phyloP scores from a whole-genome alignment of 1,140 invertebrate genomes.

The Drosophila lini region DNA sequence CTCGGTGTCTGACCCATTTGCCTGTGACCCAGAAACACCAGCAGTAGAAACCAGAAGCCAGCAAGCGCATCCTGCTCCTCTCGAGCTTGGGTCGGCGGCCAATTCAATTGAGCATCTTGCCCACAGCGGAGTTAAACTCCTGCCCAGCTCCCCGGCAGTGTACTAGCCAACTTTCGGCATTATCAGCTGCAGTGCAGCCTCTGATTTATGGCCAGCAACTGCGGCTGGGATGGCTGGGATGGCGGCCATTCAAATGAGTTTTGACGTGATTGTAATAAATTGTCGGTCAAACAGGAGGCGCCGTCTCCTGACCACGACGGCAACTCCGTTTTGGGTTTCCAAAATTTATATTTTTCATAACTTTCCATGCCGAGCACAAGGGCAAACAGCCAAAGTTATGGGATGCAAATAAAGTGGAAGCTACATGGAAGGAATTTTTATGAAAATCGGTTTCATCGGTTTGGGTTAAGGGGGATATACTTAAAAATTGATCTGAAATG shows the following conservation, averaged over 20 bases:
- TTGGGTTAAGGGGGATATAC: neutral
- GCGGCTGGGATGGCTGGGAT: conserved; percentile 41
- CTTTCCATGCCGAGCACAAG: conserved; percentile 31
- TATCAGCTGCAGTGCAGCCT: conserved; percentile 77
- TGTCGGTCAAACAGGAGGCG: conserved; percentile 64
- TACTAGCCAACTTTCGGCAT: conserved; percentile 22
- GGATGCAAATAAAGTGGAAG: conserved; percentile 54
- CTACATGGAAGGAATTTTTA: conserved; percentile 1
- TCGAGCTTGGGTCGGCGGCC: conserved; percentile 33
- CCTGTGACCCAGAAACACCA: conserved; percentile 60
- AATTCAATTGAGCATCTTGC: conserved; percentile 64
- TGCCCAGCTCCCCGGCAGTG: neutral
- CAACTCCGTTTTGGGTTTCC: conserved; percentile 11
- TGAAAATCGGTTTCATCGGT: neutral
- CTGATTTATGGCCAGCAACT: conserved; percentile 67
- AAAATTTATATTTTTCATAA: conserved; percentile 65
- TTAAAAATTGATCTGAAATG: no score
- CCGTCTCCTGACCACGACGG: conserved; percentile 8
- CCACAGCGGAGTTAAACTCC: conserved; percentile 10
- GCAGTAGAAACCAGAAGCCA: conserved; percentile 12
- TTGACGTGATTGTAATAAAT: conserved; percentile 83
- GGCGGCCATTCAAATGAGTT: conserved; percentile 73
- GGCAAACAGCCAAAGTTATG: conserved; percentile 21
- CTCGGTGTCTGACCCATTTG: conserved; percentile 54
- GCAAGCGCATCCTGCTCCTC: conserved; percentile 11